Percentiles rank a stretch among this genome's conserved stretches.
These are phyloP conservation scores for Cheilosia impressa DNA, from an alignment of 2,888 invertebrate genomes.

Conservation along the genomic window DNA sequence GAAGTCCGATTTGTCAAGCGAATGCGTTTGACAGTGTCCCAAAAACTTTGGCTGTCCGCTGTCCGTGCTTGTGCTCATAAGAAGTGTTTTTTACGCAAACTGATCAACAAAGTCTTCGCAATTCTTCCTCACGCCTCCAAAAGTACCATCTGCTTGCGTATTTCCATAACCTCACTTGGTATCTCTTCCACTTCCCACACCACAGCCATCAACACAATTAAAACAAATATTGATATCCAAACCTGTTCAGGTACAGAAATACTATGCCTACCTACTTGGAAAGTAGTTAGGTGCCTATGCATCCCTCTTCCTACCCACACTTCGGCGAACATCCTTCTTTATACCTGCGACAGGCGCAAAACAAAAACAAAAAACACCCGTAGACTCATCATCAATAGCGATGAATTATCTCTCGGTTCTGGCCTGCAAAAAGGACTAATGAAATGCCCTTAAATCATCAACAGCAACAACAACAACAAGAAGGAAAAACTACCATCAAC, in stretches of 20 bases:
- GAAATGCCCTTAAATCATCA: conserved; percentile 50
- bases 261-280: neutral
- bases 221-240: no score
- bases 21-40: no score
- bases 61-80: no score
- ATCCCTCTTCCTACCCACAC: neutral
- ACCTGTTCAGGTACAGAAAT: no score
- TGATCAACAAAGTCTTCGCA: no score
- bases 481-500: conserved; percentile 1
- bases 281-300: neutral
- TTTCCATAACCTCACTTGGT: no score
- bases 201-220: no score
- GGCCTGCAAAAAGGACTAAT: conserved; percentile 41
- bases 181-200: neutral
- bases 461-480: conserved; percentile 2
- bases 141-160: no score
- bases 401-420: conserved; percentile 44
- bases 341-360: conserved; percentile 61
- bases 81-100: no score
- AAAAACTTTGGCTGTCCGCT: no score
- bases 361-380: conserved; percentile 15
- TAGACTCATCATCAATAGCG: conserved; percentile 60
- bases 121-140: no score
- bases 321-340: neutral
- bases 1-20: no score